Evolutionary conservation across 2,113 vertebrate genomes (phyloP).

Genomic region (Mystacornis crossleyi): DNA sequence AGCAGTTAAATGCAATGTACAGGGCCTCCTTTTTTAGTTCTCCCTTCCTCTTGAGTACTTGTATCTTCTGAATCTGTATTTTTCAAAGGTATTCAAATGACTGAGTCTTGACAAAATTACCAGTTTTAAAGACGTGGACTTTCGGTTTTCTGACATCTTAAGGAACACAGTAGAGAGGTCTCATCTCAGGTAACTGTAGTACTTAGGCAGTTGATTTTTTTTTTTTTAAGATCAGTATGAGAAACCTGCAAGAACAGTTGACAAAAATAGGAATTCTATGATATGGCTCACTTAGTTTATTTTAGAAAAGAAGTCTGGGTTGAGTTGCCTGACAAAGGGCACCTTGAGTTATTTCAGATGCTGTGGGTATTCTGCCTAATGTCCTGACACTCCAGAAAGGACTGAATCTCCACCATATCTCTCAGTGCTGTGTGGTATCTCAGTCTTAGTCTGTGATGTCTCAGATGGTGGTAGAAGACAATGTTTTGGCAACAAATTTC

Average conservation of each 20-base stretch:
- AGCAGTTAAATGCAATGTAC: neutral
- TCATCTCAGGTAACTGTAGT: neutral
- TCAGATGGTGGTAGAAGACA: neutral
- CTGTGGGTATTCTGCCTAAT: neutral
- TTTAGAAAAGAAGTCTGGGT: neutral
- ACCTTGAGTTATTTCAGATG: neutral
- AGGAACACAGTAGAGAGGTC: neutral
- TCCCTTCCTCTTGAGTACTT: neutral
- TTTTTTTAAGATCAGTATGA: neutral
- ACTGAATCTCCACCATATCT: neutral
- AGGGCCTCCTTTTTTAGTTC: neutral
- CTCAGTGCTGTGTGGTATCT: neutral
- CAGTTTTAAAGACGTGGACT: neutral
- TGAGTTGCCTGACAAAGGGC: neutral
- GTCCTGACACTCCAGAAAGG: neutral
- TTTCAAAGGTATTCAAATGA: neutral
- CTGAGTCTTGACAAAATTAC: neutral
- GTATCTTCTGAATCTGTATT: neutral
- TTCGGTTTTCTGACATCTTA: neutral
- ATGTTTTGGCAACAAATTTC: neutral
- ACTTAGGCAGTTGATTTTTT: neutral
- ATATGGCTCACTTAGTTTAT: neutral
- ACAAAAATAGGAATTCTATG: neutral
- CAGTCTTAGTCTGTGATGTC: neutral
- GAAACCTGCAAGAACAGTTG: neutral